Conservation (phyloP, 2,888 invertebrate species). For the Drosophila austrosaltans region DNA sequence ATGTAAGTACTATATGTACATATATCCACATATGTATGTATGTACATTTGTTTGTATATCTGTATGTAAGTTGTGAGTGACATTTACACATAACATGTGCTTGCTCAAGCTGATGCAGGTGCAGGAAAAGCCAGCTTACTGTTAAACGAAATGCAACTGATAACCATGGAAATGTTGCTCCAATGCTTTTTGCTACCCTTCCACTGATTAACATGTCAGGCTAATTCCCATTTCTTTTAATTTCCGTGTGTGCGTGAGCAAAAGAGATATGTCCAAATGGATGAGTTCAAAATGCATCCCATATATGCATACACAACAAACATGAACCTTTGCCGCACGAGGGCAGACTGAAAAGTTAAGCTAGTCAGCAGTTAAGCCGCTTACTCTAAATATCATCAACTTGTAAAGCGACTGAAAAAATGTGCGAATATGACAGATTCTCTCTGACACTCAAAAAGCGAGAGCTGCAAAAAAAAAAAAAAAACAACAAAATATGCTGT, state of each 20-base stretch:
- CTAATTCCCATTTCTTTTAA: constrained; percentile 28
- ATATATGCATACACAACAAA: background rate
- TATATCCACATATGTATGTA: no score
- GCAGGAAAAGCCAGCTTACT: background rate
- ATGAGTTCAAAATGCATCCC: background rate
- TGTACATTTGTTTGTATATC: no score
- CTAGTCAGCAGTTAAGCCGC: no score
- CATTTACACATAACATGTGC: background rate
- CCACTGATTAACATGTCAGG: constrained; percentile 38
- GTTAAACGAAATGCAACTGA: constrained; percentile 5
- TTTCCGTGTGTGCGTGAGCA: constrained; percentile 4
- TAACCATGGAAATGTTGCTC: background rate
- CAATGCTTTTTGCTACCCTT: background rate
- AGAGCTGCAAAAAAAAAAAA: no score
- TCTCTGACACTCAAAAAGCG: no score
- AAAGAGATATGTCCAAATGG: constrained; percentile 1
- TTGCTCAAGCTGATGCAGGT: background rate
- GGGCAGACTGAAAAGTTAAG: background rate
- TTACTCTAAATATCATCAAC: no score
- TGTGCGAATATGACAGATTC: no score
- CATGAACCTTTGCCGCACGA: background rate
- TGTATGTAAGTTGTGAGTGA: no score
- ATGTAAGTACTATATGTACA: background rate
- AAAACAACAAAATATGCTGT: no score
- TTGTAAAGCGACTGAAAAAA: no score